Evolutionary conservation across 2,797 vertebrate species (phyloP), one percentile per base, ranked within the genome.

Genomic region (Rousettus madagascariensis): DNA sequence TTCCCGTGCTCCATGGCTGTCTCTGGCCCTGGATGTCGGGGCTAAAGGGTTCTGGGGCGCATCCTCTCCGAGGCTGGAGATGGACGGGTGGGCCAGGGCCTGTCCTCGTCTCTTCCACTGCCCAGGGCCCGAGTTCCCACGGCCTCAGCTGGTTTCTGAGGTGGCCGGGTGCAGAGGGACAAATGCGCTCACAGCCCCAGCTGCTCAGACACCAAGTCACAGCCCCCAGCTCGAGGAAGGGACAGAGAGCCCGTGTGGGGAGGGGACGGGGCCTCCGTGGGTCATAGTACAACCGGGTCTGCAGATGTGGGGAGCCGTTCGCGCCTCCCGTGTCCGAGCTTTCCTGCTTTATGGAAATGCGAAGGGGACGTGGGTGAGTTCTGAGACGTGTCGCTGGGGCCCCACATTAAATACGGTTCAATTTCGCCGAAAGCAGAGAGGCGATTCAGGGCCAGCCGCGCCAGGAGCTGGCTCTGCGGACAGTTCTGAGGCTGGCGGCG

Each of bases 281-380:
- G 91, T 49, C 57, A 2, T 9, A 49, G 91, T 63, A 75, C 0
- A 0, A 72, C 89, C 65, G 24, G 41, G n/a, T 17, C 86, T 28
- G 69, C 69, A 49, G 59, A 4, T 5, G n/a, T 5, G 49, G 38
- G 66, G 63, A 74, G 33, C 93, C 13, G 2, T 85, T 26, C 83
- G 74, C 33, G 3, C 38, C 87, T 87, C 82, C 94, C 13, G 79
- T 22, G 17, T 53, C 66, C 46, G 86, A 53, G 80, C 59, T 95
- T 96, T 89, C 79, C 95, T 94, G 78, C 77, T 97, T 97, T 90
- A 53, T 93, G 97, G 97, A 96, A 98, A 96, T 59, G 26, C 2
- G 79, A 86, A 94, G 74, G 0, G 0, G 65, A 20, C 36, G 0
- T 0, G 49, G 49, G 90, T 90, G 72, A 8, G 75, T 30, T 49